These are phyloP conservation scores for Symphodus melops DNA, from an alignment of 2,113 vertebrate species.

Conservation along the genomic window DNA sequence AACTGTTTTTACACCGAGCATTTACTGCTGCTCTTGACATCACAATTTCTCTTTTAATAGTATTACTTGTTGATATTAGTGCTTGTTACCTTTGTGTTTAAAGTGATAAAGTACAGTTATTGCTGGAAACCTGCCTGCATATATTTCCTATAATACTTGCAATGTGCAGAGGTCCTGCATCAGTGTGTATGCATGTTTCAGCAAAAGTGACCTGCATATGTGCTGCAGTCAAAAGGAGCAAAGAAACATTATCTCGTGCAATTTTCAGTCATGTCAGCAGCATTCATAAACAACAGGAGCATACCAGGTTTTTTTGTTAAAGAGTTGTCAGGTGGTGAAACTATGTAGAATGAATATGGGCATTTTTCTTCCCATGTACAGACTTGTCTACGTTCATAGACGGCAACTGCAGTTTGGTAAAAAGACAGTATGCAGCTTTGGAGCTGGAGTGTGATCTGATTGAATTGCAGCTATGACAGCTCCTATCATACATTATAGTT, in stretches of 20 bases:
- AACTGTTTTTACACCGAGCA: conserved; percentile 24
- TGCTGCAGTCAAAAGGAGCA: conserved; percentile 9
- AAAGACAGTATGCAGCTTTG: conserved; percentile 14
- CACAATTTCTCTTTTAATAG: conserved; percentile 18
- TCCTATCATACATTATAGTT: conserved; percentile 35
- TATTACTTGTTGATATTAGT: conserved; percentile 13
- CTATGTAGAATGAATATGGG: conserved; percentile 40
- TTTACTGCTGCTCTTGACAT: conserved; percentile 31
- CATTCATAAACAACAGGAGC: conserved; percentile 42
- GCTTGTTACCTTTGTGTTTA: neutral
- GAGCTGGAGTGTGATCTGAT: conserved; percentile 30
- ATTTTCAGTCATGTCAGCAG: conserved; percentile 9
- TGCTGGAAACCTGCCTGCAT: conserved; percentile 22
- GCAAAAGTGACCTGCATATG: neutral
- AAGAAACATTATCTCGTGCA: conserved; percentile 23
- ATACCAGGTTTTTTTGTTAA: conserved; percentile 26
- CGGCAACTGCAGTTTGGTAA: conserved; percentile 37
- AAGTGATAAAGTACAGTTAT: conserved; percentile 39
- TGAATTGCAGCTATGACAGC: conserved; percentile 33
- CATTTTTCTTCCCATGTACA: conserved; percentile 19
- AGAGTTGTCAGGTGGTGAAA: conserved; percentile 34
- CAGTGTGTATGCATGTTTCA: neutral
- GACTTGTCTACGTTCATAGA: conserved; percentile 51
- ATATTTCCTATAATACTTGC: neutral
- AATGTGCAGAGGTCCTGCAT: conserved; percentile 3